Conservation (phyloP, 2,113 vertebrate genomes). For the Micromys minutus region DNA sequence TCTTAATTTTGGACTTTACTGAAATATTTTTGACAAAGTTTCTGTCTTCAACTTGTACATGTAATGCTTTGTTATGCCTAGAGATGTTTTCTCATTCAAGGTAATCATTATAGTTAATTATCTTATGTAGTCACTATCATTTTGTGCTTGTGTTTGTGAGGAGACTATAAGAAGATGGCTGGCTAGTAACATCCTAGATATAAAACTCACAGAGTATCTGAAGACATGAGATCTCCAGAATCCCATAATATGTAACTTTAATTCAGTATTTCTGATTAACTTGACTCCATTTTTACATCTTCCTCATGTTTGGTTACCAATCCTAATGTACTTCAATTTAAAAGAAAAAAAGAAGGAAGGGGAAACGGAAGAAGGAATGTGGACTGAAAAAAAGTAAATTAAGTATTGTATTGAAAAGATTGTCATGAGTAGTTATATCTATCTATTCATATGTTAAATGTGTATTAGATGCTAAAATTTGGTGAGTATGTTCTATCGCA, state of each 20-base stretch:
- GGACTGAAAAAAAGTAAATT: not conserved
- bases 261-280: not conserved
- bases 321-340: not conserved
- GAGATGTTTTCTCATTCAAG: not conserved
- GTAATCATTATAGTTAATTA: not conserved
- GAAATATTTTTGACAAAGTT: not conserved
- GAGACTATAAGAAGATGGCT: not conserved
- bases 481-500: too few species aligned
- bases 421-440: not conserved
- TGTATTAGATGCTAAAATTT: not conserved
- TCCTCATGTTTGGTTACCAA: not conserved
- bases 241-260: not conserved
- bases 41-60: not conserved
- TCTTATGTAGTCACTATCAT: not conserved
- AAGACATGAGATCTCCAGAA: not conserved
- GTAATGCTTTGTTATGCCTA: not conserved
- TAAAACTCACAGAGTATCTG: not conserved
- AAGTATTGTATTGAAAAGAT: conserved; percentile 17
- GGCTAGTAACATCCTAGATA: not conserved
- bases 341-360: not conserved
- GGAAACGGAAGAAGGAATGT: not conserved
- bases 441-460: not conserved
- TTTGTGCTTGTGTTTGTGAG: not conserved
- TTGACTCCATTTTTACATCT: not conserved
- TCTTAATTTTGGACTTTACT: not conserved